These are phyloP conservation scores for Trichechus manatus DNA, from an alignment of 2,113 vertebrate genomes.

Conservation along the genomic window DNA sequence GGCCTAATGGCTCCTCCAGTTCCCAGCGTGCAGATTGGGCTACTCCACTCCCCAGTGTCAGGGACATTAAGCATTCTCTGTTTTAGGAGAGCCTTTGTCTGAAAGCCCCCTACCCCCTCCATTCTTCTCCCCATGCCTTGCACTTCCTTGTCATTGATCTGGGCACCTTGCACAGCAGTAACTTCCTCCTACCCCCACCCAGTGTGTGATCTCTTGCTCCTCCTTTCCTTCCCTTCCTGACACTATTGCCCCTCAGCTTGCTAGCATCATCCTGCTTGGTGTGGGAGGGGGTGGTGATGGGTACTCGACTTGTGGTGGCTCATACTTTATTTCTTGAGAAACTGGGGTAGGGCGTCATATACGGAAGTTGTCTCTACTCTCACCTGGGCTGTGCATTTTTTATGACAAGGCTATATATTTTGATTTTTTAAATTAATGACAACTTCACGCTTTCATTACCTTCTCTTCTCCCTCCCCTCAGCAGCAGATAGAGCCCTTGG, in stretches of 20 bases:
- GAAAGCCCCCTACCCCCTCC: too few species aligned
- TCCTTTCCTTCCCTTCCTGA: neutral
- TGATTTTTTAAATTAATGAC: neutral
- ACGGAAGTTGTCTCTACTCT: neutral
- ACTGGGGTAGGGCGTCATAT: neutral
- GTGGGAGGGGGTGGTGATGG: too few species aligned
- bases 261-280: neutral
- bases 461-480: too few species aligned
- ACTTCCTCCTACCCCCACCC: too few species aligned
- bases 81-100: too few species aligned
- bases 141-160: neutral
- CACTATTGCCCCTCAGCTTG: neutral
- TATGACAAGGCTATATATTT: neutral
- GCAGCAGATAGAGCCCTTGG: too few species aligned
- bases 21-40: too few species aligned
- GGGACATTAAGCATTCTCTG: too few species aligned
- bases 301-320: neutral
- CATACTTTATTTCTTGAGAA: slow-evolving; percentile 10
- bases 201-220: neutral
- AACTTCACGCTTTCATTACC: too few species aligned
- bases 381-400: neutral
- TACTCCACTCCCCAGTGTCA: too few species aligned
- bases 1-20: neutral
- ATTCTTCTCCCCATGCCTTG: neutral
- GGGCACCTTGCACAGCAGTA: neutral